Percentiles rank a stretch among this genome's conserved stretches.
Conservation (phyloP, 2,888 invertebrate genomes). For the Parnassius orleans region DNA sequence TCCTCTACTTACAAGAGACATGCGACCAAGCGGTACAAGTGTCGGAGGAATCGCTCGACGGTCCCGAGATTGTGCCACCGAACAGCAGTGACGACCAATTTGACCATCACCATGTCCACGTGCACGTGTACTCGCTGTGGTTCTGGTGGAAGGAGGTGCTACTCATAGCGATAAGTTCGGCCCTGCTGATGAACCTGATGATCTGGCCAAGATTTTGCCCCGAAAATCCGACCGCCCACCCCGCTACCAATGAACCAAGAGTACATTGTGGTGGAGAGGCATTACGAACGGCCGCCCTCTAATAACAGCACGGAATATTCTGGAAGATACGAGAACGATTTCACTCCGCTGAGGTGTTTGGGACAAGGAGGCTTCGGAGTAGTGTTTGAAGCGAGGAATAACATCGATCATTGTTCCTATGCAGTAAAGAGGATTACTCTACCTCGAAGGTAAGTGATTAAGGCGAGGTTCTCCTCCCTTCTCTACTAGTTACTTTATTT, state of each 20-base stretch:
- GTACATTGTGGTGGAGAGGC: conserved; percentile 60
- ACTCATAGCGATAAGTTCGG: conserved; percentile 87
- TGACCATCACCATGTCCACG: conserved; percentile 83
- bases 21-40: conserved; percentile 71
- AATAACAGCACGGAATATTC: conserved; percentile 59
- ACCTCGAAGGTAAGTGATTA: conserved; percentile 83
- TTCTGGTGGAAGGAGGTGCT: conserved; percentile 91
- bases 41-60: conserved; percentile 48
- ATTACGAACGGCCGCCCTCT: conserved; percentile 48
- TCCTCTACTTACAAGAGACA: conserved; percentile 83
- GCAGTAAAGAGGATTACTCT: conserved; percentile 96
- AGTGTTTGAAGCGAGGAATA: conserved; percentile 96
- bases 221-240: conserved; percentile 44
- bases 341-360: conserved; percentile 89
- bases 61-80: conserved; percentile 42
- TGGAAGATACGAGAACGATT: conserved; percentile 90
- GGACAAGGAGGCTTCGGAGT: conserved; percentile 98
- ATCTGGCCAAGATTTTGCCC: conserved; percentile 75
- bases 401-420: conserved; percentile 95
- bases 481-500: too few relatives aligned
- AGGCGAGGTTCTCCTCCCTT: too few relatives aligned
- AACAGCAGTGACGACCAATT: conserved; percentile 63
- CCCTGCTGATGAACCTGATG: conserved; percentile 85
- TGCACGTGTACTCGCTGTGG: conserved; percentile 88
- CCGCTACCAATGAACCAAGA: conserved; percentile 58